Conservation (phyloP, 2,113 vertebrate genomes). For the Trogon melanurus region DNA sequence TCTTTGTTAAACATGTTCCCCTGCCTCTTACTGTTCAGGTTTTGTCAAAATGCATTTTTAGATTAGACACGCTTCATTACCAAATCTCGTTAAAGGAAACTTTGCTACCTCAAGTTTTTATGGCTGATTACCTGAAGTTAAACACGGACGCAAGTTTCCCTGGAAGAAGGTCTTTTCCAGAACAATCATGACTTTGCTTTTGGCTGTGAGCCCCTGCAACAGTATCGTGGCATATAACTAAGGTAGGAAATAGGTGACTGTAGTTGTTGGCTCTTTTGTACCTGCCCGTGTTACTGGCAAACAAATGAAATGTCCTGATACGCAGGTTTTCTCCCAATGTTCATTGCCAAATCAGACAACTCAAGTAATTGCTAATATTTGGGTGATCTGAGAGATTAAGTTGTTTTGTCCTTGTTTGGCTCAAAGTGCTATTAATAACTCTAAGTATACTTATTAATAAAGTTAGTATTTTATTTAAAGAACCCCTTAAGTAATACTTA, state of each 20-base stretch:
- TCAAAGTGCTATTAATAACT: not conserved
- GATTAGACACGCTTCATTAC: not conserved
- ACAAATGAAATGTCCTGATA: not conserved
- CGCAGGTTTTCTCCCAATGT: not conserved
- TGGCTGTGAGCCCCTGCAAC: not conserved
- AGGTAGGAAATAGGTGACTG: accelerated
- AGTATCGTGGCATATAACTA: not conserved
- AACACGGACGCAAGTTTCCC: not conserved
- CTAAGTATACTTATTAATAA: not conserved
- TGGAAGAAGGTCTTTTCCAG: not conserved
- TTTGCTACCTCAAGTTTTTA: not conserved
- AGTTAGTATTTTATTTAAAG: not conserved
- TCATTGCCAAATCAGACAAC: not conserved
- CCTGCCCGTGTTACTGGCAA: not conserved
- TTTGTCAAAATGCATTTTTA: not conserved
- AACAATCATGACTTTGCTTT: not conserved
- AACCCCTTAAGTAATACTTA: not conserved
- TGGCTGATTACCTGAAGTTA: not conserved
- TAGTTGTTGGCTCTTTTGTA: not conserved
- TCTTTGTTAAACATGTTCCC: accelerated
- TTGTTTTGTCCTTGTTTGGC: not conserved
- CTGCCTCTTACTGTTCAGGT: not conserved
- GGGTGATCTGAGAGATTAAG: not conserved
- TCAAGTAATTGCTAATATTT: not conserved
- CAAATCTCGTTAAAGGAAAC: not conserved